Percentiles rank a stretch among this genome's conserved stretches.
These are phyloP conservation scores for Mechanitis messenoides DNA, from an alignment of 2,888 invertebrate genomes.

Conservation along the genomic window DNA sequence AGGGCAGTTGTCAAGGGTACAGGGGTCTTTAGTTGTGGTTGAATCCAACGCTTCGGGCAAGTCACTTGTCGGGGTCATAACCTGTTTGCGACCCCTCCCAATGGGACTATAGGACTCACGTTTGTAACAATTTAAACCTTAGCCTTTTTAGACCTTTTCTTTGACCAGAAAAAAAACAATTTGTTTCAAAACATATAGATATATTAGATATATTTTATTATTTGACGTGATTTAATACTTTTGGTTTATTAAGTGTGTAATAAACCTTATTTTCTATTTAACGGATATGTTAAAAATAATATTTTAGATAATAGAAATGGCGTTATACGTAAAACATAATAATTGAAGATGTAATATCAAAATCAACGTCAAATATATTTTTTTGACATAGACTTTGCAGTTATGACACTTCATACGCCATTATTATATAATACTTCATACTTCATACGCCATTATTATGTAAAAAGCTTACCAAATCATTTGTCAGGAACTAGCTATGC, in stretches of 20 bases:
- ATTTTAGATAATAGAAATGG: background rate
- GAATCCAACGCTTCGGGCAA: slow-evolving; percentile 64
- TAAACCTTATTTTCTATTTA: too few species aligned
- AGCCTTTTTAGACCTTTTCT: slow-evolving; percentile 24
- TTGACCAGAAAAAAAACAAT: slow-evolving; percentile 26
- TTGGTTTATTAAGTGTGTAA: too few species aligned
- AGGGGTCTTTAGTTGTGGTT: slow-evolving; percentile 54
- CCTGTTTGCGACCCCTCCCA: slow-evolving; percentile 76
- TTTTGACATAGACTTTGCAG: too few species aligned
- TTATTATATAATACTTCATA: too few species aligned
- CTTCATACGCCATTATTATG: too few species aligned
- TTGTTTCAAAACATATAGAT: slow-evolving; percentile 11
- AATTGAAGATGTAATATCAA: too few species aligned
- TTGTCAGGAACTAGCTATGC: too few species aligned
- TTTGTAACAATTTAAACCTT: slow-evolving; percentile 61
- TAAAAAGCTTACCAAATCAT: too few species aligned
- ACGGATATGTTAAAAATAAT: background rate
- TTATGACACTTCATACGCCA: too few species aligned
- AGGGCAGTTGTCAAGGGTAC: slow-evolving; percentile 39
- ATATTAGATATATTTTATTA: too few species aligned
- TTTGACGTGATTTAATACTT: too few species aligned
- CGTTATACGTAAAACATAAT: background rate
- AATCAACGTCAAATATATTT: too few species aligned
- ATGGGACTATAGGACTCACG: slow-evolving; percentile 59
- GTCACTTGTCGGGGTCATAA: slow-evolving; percentile 76